Base-by-base conservation (phyloP, 2,888 invertebrate species). In the Fragum sueziense region DNA sequence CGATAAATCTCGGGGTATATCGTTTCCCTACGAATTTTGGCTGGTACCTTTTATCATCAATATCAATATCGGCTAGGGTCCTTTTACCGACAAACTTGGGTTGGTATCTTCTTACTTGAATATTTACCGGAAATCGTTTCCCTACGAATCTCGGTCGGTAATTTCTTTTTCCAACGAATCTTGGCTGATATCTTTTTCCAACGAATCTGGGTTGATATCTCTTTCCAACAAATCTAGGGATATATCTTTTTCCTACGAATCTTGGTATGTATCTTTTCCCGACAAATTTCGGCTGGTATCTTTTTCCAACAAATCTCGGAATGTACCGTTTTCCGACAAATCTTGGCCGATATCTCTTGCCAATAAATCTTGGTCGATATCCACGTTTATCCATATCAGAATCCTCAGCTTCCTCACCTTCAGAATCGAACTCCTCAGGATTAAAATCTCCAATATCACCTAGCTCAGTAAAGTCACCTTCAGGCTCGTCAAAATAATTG, bases 1-100 rank as follows among this genome's bases (percentile, higher is more conserved):
- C 88, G 47, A 87, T 82, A 59, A 87, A 86, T 41, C 79, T 70
- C 4, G 86, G 87, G 0, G 29, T 59, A 47, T 85, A 79, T 54
- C 86, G 62, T 70, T 85, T 87, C 9, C 87, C 87, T 14, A 87
- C 85, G 73, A 86, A 87, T 47, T 73, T 71, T 1, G 86, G 86
- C 0, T 37, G 62, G 34, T 79, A 79, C 41, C 84, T 65, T 52
- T 86, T 88, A 14, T 47, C 47, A 47, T 47, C 47, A 2, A 47
- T 47, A 47, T 47, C 47, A 2, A 47, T 47, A 20, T 41, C 37
- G 0, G 84, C 82, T 7, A 34, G 62, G 22, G 72, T 70, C 20
- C 86, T 59, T 74, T 87, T 88, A 20, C 87, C 88, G 9, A 86
- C 76, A 67, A 87, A 86, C 62, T 70, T 77, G 6, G 87, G 88